Conservation (phyloP, 2,888 invertebrate genomes). For the Rambutsinella grinnellia region DNA sequence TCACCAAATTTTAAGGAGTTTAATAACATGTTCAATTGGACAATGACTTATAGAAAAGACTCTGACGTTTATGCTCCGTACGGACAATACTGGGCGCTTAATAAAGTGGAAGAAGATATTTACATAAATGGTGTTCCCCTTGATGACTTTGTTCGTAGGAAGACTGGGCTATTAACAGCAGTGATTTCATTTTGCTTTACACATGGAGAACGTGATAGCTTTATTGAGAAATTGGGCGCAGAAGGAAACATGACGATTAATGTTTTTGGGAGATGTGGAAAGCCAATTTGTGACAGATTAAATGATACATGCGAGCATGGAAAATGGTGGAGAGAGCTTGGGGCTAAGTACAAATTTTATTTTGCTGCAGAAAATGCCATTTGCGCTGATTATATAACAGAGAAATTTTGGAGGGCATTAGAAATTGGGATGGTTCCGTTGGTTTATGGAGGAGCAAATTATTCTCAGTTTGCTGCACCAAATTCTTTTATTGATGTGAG, state of each 20-base stretch:
- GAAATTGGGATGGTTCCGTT: no score
- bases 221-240: neutral
- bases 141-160: neutral
- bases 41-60: constrained; percentile 18
- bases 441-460: no score
- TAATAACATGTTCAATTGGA: constrained; percentile 14
- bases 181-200: constrained; percentile 7
- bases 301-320: neutral
- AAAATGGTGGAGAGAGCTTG: no score
- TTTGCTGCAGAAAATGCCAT: constrained; percentile 35
- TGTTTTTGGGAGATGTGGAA: constrained; percentile 4
- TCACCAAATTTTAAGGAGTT: neutral
- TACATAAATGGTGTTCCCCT: neutral
- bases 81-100: neutral
- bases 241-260: neutral
- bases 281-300: neutral
- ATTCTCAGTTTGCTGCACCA: neutral
- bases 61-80: no score
- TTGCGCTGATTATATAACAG: constrained; percentile 46
- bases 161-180: neutral
- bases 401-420: no score
- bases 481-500: constrained; percentile 8
- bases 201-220: neutral
- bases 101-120: neutral
- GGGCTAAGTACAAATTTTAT: constrained; percentile 21